Percentiles rank a stretch among this genome's conserved stretches.
Conservation (phyloP, 2,113 vertebrate species). For the Pseudopodoces humilis region DNA sequence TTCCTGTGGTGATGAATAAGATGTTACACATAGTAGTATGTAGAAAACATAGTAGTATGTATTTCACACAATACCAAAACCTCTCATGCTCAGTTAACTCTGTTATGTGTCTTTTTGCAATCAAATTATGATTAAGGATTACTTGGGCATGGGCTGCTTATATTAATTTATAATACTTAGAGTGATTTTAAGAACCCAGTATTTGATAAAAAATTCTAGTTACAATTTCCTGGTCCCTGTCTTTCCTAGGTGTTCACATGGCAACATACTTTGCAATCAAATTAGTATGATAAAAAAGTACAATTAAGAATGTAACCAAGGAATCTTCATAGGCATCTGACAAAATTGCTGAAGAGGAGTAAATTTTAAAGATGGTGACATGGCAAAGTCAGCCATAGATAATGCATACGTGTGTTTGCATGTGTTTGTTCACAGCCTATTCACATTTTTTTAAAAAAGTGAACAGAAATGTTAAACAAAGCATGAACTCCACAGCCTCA, state of each 20-base stretch:
- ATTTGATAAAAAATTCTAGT: not conserved
- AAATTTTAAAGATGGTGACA: not conserved
- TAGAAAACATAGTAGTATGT: not conserved
- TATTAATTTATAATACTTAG: not conserved
- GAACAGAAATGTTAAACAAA: slow-evolving; percentile 26
- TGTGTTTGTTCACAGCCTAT: not conserved
- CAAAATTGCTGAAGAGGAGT: not conserved
- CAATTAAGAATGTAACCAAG: not conserved
- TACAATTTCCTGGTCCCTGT: not conserved
- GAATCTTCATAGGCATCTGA: not conserved
- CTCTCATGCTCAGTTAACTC: not conserved
- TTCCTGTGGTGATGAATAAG: not conserved
- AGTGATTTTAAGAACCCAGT: not conserved
- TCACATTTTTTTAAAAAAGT: not conserved
- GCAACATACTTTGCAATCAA: not conserved
- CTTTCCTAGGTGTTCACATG: not conserved
- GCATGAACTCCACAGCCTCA: not conserved
- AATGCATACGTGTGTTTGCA: not conserved
- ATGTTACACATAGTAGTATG: not conserved
- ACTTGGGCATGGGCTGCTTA: not conserved
- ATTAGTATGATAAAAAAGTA: not conserved
- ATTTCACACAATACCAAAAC: not conserved
- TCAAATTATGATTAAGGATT: not conserved
- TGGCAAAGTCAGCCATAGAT: not conserved
- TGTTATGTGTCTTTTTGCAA: not conserved